Percentiles rank a stretch among this genome's conserved stretches.
phyloP scores from a whole-genome alignment of 2,888 invertebrate genomes.

The Andrena hattorfiana region DNA sequence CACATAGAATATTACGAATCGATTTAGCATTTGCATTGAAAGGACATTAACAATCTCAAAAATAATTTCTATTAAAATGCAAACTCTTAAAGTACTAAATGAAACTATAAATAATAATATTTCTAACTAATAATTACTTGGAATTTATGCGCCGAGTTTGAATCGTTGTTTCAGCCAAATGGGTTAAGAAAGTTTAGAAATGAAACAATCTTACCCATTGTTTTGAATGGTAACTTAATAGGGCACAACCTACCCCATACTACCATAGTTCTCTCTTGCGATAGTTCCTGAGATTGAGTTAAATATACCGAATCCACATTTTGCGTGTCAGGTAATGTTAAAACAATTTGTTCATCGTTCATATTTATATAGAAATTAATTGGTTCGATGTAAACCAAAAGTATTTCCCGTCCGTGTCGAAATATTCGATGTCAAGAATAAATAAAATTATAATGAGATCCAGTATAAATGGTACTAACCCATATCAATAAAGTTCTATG shows the following conservation, averaged over 20 bases:
- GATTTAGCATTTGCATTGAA: no score
- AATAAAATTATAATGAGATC: not conserved
- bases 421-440: not conserved
- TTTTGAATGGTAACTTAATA: slow-evolving; percentile 45
- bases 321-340: slow-evolving; percentile 78
- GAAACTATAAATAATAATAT: no score
- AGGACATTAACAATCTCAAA: no score
- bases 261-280: slow-evolving; percentile 33
- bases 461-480: slow-evolving; percentile 7
- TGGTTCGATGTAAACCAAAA: slow-evolving; percentile 46
- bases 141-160: no score
- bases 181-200: not conserved
- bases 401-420: not conserved
- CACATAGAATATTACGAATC: no score
- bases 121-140: no score
- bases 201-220: slow-evolving; percentile 60
- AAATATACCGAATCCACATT: slow-evolving; percentile 70
- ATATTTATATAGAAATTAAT: slow-evolving; percentile 45
- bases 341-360: slow-evolving; percentile 62
- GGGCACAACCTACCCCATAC: slow-evolving; percentile 79
- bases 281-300: slow-evolving; percentile 75
- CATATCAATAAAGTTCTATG: slow-evolving; percentile 36
- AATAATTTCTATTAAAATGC: no score
- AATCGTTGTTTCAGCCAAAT: no score
- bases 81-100: no score